Conservation (phyloP, 1,140 invertebrate genomes). For the Caerostris darwini region DNA sequence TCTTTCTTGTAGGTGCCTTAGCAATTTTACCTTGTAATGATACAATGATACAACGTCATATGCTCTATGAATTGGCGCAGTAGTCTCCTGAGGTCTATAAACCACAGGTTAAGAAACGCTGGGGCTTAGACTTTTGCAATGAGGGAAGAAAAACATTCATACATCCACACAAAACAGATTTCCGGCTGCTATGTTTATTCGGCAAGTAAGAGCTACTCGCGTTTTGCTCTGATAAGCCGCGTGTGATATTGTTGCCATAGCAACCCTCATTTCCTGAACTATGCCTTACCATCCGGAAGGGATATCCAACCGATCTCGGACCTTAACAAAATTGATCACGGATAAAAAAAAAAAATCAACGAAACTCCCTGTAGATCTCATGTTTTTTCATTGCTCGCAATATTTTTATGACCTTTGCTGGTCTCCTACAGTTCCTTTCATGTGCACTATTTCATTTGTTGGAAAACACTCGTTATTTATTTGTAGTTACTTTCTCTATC, state of each 20-base stretch:
- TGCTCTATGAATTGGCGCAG: neutral
- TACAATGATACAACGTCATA: neutral
- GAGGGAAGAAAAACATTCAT: conserved; percentile 4
- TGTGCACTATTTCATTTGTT: neutral
- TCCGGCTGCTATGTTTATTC: conserved; percentile 28
- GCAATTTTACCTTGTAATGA: too few relatives aligned
- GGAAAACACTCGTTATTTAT: neutral
- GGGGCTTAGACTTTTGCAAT: neutral
- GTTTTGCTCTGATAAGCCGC: conserved; percentile 65
- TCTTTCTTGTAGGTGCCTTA: too few relatives aligned
- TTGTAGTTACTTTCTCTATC: neutral
- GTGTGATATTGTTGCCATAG: conserved; percentile 70
- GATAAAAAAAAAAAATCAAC: conserved; percentile 35
- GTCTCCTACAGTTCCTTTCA: neutral
- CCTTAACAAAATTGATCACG: conserved; percentile 67
- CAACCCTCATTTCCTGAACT: conserved; percentile 75
- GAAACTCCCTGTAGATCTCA: conserved; percentile 47
- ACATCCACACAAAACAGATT: conserved; percentile 17
- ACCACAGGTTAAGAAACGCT: neutral
- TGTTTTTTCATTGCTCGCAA: conserved; percentile 40
- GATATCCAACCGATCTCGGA: conserved; percentile 69
- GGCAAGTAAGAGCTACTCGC: conserved; percentile 11
- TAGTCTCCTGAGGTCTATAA: neutral
- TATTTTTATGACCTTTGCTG: conserved; percentile 54
- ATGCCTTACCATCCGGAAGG: conserved; percentile 70